Conservation (phyloP, 30 jellyfish, hydroid and myxozoan species). For the Aurelia aurita complex sp. Pacific region DNA sequence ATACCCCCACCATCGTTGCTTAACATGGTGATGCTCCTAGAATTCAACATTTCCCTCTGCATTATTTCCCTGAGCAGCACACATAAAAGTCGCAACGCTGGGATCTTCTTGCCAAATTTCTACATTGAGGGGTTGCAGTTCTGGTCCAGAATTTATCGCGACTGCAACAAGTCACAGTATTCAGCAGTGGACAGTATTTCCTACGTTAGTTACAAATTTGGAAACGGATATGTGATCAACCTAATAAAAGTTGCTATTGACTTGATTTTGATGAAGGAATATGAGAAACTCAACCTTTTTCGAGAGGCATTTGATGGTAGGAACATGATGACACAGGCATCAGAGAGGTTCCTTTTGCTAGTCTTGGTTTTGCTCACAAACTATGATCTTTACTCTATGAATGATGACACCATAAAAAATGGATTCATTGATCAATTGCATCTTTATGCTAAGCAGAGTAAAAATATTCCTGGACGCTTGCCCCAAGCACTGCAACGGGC, state of each 20-base stretch:
- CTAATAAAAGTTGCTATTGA: not conserved
- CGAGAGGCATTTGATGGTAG: conserved; percentile 18
- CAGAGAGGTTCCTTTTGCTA: conserved; percentile 26
- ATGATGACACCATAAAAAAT: not conserved
- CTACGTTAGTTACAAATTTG: not conserved
- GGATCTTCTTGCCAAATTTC: conserved; percentile 19
- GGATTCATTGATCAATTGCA: not conserved
- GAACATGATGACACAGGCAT: not conserved
- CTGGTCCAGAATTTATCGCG: conserved; percentile 23
- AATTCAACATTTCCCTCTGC: conserved; percentile 30
- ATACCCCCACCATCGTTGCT: conserved; percentile 17
- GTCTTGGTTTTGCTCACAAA: conserved; percentile 37
- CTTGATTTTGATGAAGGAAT: not conserved
- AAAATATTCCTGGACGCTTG: not conserved
- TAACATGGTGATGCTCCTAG: conserved; percentile 37
- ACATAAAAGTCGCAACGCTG: not conserved
- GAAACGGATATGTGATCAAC: not conserved
- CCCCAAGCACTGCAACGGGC: not conserved
- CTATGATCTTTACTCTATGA: not conserved
- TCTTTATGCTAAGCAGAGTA: not conserved
- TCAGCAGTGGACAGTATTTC: conserved; percentile 21
- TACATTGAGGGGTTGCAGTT: conserved; percentile 43
- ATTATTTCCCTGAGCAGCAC: conserved; percentile 27
- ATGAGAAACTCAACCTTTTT: not conserved
- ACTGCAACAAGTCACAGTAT: conserved; percentile 6